Conservation (phyloP, 2,113 vertebrate species). For the Hypocryptadius cinnamomeus region DNA sequence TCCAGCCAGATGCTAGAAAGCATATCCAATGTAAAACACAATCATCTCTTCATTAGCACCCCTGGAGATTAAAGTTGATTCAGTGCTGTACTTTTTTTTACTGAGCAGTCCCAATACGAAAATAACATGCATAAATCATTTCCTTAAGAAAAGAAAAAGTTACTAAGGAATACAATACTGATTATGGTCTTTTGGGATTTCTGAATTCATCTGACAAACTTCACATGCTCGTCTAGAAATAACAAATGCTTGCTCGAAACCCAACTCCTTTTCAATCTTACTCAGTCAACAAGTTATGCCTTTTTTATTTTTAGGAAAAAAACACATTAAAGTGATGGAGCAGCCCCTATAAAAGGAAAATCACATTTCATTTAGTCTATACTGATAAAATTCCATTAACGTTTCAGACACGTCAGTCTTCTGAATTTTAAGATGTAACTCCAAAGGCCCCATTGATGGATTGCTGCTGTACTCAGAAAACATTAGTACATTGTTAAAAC, state of each 20-base stretch:
- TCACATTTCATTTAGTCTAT: background rate
- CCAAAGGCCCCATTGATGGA: conserved; percentile 16
- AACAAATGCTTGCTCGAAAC: background rate
- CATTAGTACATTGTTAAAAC: background rate
- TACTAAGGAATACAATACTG: background rate
- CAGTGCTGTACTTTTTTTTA: background rate
- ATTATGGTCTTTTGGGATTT: background rate
- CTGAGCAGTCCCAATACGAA: background rate
- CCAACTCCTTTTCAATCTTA: background rate
- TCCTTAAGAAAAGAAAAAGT: background rate
- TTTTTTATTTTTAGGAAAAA: background rate
- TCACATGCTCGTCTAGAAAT: background rate
- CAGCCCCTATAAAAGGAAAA: background rate
- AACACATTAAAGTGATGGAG: background rate
- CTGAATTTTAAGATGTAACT: background rate
- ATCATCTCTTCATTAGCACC: background rate
- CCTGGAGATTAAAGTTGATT: background rate
- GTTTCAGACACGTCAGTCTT: background rate
- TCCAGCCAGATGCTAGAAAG: background rate
- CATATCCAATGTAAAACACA: background rate
- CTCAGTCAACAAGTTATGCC: background rate
- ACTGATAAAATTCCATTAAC: background rate
- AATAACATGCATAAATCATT: background rate
- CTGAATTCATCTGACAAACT: background rate
- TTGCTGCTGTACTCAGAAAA: background rate